Base-by-base conservation (phyloP, 1,140 invertebrate species). In the Drosophila pectinifera region DNA sequence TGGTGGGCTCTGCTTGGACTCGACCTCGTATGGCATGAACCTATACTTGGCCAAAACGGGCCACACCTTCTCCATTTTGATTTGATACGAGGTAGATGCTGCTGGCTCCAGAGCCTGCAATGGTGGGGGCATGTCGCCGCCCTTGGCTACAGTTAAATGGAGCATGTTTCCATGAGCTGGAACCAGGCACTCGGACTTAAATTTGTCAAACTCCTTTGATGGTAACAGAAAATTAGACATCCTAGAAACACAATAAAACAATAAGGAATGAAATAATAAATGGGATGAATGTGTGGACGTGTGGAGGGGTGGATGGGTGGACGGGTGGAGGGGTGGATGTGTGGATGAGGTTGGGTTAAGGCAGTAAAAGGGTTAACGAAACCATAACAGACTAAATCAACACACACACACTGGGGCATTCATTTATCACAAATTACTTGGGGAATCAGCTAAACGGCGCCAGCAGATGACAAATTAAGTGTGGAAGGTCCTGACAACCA, bases 371-470 rank as follows among this genome's bases (percentile, higher is more conserved):
- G 36, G 16, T 55, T 41, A 18, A 16, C n/a, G 3, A 36, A 42
- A 49, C 38, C 20, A 58, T 31, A 34, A 55, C 13, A 34, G 10
- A 53, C 11, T 13, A 45, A 57, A 58, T 14, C 26, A 49, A 20
- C 28, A 49, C 46, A 49, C 16, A 24, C 36, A 41, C 69, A 53
- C 13, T 41, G 16, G 8, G 43, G 53, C 49, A 59, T 75, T 75
- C 31, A 75, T 80, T 80, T 72, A 57, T 70, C 78, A 80, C 62
- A 75, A 80, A 80, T 80, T 75, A 65, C 42, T 65, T 38, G 69
- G 54, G 58, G 42, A 80, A 56, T 59, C 59, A 77, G 58, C 41
- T 59, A 69, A 79, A 80, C 45, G 62, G 61, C 39, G 45, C 61
- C 45, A 58, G 58, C 69, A 81, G 70, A 63, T 61, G 67, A 59